Evolutionary conservation across 2,113 vertebrate genomes (phyloP), one percentile per base, ranked within the genome.

Genomic region (Anas platyrhynchos): DNA sequence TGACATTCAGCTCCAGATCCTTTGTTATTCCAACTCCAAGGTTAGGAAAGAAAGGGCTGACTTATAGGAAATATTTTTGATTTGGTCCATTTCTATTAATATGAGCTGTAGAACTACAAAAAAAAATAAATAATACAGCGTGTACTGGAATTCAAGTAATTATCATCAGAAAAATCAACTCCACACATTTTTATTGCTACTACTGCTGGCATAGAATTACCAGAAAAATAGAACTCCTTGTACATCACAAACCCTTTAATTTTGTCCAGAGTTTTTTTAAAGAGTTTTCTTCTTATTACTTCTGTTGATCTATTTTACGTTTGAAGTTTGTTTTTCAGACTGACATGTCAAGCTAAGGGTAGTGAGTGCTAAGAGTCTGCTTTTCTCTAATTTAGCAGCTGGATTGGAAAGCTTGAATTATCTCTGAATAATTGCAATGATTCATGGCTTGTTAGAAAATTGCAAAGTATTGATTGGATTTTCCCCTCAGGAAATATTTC

Each of bases 351-450:
- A 84, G 86, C 67, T 69, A 46, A 34, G 34, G 44, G 46, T 67
- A 50, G 61, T 16, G 72, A 65, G 22, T 52, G 55, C 82, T 69
- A 75, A 92, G 87, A 95, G 86, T 48, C 20, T 0, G 14, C 75
- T 89, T 89, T 93, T 86, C 89, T 96, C 54, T 88, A 73, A 93
- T 94, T 93, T 86, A 90, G 81, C 81, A 94, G 86, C 93, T 97
- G 96, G 77, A 94, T 95, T 97, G 94, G 94, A 96, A 98, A 94
- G 87, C 96, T 93, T 54, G 83, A 96, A 96, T 96, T 94, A 96
- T 88, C 91, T 91, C 93, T 93, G 86, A 32, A 62, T 97, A 97
- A 94, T 81, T 92, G 79, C 83, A 93, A 65, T 82, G 88, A 96
- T 94, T 96, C 91, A 83, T 92, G 89, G 86, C 90, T 95, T 96